A percentile compares a stretch with the other conserved stretches of the same genome.
These are phyloP conservation scores for Ameiurus melas DNA, from an alignment of 2,113 vertebrate genomes.

Conservation along the genomic window DNA sequence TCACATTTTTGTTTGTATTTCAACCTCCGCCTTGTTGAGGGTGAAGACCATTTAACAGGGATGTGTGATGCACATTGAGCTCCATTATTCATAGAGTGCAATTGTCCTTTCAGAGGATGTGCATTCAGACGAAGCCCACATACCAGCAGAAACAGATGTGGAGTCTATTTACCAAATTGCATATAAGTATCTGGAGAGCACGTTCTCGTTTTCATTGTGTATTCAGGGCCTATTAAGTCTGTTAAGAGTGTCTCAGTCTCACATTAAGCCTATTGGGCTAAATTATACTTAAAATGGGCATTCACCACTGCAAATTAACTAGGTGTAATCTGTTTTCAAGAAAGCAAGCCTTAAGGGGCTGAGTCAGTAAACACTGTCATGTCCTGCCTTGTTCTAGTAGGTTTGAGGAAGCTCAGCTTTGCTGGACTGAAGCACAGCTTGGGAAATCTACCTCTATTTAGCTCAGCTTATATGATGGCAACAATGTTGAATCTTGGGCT, in stretches of 20 bases:
- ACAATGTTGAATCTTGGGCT: background rate
- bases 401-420: background rate
- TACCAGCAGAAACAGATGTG: conserved; percentile 1
- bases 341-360: background rate
- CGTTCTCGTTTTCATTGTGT: background rate
- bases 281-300: conserved; percentile 28
- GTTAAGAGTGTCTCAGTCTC: background rate
- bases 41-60: conserved; percentile 22
- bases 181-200: background rate
- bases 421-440: background rate
- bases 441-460: background rate
- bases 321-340: conserved; percentile 14
- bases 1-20: conserved; percentile 11
- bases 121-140: background rate
- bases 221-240: background rate
- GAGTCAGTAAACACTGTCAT: background rate
- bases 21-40: conserved; percentile 20
- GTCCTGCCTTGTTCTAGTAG: background rate
- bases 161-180: conserved; percentile 25
- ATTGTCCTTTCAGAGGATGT: conserved; percentile 7
- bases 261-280: conserved; percentile 9
- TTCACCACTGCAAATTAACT: conserved; percentile 9
- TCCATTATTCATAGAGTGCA: conserved; percentile 39
- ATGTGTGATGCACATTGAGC: conserved; percentile 7
- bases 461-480: background rate